phyloP scores from a whole-genome alignment of 2,888 invertebrate genomes.

The Caenorhabditis zanzibari region DNA sequence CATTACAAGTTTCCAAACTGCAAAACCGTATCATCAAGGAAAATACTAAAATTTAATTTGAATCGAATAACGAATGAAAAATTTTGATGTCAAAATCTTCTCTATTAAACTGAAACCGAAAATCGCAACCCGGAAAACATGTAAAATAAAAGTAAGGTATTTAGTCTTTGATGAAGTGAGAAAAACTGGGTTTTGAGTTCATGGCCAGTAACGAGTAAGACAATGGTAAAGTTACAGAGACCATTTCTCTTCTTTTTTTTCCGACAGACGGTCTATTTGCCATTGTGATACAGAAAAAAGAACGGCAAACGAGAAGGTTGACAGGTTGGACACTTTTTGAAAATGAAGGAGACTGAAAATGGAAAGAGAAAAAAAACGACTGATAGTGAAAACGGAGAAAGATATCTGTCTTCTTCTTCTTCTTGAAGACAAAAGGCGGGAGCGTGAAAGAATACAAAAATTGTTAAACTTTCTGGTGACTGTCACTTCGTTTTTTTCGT shows the following conservation, averaged over 20 bases:
- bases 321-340: conserved; percentile 6
- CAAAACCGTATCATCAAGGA: not conserved
- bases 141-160: not conserved
- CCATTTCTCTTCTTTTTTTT: not conserved
- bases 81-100: too few relatives aligned
- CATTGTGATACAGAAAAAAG: conserved; percentile 34
- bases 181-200: conserved; percentile 55
- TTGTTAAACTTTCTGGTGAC: conserved; percentile 54
- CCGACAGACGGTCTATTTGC: conserved; percentile 46
- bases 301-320: conserved; percentile 13
- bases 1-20: not conserved
- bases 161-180: not conserved
- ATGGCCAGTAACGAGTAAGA: conserved; percentile 28
- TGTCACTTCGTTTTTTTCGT: conserved; percentile 2
- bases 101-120: too few relatives aligned
- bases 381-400: conserved; percentile 16
- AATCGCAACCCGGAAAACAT: not conserved
- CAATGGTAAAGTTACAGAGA: conserved; percentile 11
- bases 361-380: conserved; percentile 5
- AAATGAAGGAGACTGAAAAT: conserved; percentile 25
- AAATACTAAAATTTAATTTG: not conserved
- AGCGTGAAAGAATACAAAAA: conserved; percentile 30
- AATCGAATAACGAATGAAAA: too few relatives aligned
- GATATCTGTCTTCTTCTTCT: conserved; percentile 27
- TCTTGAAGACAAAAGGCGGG: conserved; percentile 16